These are phyloP conservation scores for Myripristis jacobus DNA, from an alignment of 2,797 vertebrate species.

Conservation along the genomic window DNA sequence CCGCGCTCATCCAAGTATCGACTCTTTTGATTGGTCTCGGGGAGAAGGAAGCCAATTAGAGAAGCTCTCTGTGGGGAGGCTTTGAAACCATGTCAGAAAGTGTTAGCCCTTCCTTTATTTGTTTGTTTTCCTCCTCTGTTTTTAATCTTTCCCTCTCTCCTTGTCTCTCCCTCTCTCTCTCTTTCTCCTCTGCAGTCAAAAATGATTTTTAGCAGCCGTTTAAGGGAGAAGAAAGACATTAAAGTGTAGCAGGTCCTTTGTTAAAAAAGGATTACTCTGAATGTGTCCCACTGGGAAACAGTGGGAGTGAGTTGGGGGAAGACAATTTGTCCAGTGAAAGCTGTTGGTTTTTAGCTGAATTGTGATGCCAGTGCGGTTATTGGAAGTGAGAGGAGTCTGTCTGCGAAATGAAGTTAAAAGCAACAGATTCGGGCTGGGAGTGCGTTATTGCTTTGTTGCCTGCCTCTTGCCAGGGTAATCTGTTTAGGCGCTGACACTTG, in stretches of 20 bases:
- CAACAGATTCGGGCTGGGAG: slow-evolving; percentile 52
- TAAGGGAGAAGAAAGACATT: neutral
- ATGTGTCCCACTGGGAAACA: neutral
- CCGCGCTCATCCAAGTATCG: slow-evolving; percentile 50
- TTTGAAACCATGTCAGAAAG: slow-evolving; percentile 27
- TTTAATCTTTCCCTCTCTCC: neutral
- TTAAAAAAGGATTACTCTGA: slow-evolving; percentile 1
- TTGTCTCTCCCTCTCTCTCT: neutral
- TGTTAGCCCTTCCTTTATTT: neutral
- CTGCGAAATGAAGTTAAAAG: slow-evolving; percentile 64
- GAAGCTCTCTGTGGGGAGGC: slow-evolving; percentile 44
- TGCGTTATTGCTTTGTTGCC: slow-evolving; percentile 62
- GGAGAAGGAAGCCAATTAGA: slow-evolving; percentile 59
- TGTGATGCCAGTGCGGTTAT: slow-evolving; percentile 48
- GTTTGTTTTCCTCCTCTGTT: neutral
- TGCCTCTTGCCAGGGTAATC: slow-evolving; percentile 55
- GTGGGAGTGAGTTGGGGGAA: neutral
- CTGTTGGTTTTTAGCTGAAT: slow-evolving; percentile 39
- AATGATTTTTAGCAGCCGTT: neutral
- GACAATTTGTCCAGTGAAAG: slow-evolving; percentile 38
- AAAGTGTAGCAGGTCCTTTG: slow-evolving; percentile 1
- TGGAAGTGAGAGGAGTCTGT: slow-evolving; percentile 63
- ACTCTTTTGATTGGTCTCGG: slow-evolving; percentile 59
- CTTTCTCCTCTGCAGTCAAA: neutral
- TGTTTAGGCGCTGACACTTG: slow-evolving; percentile 57